Percentiles rank a stretch among this genome's conserved stretches.
phyloP scores from a whole-genome alignment of 2,113 vertebrate genomes.

The Nematolebias whitei region DNA sequence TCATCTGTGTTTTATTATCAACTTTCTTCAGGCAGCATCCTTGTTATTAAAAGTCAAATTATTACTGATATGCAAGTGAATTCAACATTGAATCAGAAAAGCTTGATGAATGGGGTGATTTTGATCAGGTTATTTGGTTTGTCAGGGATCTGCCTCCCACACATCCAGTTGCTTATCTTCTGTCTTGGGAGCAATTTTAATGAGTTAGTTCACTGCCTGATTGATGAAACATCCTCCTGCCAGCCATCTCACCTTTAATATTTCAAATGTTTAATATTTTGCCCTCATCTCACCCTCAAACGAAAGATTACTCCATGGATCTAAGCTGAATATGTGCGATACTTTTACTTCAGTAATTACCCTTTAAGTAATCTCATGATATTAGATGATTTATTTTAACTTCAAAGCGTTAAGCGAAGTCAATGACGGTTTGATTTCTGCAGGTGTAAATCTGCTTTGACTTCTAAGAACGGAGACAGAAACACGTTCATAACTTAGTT shows the following conservation, averaged over 20 bases:
- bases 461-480: conserved; percentile 11
- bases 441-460: conserved; percentile 27
- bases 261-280: conserved; percentile 38
- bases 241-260: conserved; percentile 71
- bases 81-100: conserved; percentile 56
- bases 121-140: conserved; percentile 61
- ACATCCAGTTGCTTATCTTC: conserved; percentile 63
- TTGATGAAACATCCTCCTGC: conserved; percentile 53
- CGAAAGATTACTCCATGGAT: conserved; percentile 37
- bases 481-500: background rate
- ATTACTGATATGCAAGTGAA: conserved; percentile 3
- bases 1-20: conserved; percentile 25
- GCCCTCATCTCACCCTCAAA: conserved; percentile 30
- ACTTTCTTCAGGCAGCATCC: conserved; percentile 22
- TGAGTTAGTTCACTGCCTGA: conserved; percentile 74
- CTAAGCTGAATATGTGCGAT: conserved; percentile 29
- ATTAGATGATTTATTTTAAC: conserved; percentile 20
- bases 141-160: conserved; percentile 39
- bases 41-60: conserved; percentile 49
- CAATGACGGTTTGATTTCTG: conserved; percentile 27
- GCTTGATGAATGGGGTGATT: conserved; percentile 32
- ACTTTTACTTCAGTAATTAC: conserved; percentile 55
- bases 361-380: conserved; percentile 35
- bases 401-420: conserved; percentile 26
- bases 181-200: conserved; percentile 76